phyloP scores from a whole-genome alignment of 2,888 invertebrate species.

The Salticus scenicus region DNA sequence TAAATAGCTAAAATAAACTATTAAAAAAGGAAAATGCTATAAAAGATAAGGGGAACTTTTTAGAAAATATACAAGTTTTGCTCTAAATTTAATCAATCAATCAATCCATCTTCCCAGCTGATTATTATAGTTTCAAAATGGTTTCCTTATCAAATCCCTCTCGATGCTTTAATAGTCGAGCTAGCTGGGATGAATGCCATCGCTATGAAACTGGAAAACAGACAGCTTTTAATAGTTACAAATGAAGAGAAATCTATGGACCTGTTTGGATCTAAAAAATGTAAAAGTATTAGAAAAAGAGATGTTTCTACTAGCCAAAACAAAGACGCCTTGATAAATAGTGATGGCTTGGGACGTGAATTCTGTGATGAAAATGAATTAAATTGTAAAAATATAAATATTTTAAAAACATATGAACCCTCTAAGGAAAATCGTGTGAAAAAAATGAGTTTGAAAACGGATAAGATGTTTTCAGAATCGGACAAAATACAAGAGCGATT shows the following conservation, averaged over 20 bases:
- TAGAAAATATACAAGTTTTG: too few relatives aligned
- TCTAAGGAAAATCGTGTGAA: constrained; percentile 46
- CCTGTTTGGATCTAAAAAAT: constrained; percentile 32
- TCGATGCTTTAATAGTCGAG: constrained; percentile 39
- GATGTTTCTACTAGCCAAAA: constrained; percentile 41
- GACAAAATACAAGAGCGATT: constrained; percentile 65
- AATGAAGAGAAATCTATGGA: constrained; percentile 42
- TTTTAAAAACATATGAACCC: constrained; percentile 3
- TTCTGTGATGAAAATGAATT: constrained; percentile 29
- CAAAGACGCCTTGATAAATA: constrained; percentile 62
- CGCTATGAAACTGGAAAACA: constrained; percentile 66
- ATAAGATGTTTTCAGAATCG: constrained; percentile 55
- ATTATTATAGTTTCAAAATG: constrained; percentile 67
- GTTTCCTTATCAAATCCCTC: constrained; percentile 49
- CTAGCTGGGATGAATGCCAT: constrained; percentile 60
- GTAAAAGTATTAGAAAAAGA: constrained; percentile 48
- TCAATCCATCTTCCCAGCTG: constrained; percentile 66
- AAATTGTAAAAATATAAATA: constrained; percentile 21
- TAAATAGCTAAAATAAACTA: too few relatives aligned
- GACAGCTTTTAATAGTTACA: constrained; percentile 22
- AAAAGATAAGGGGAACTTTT: too few relatives aligned
- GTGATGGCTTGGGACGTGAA: constrained; percentile 65
- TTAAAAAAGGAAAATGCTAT: too few relatives aligned
- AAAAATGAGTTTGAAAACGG: constrained; percentile 74
- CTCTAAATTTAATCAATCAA: too few relatives aligned